Conservation (phyloP, 2,888 invertebrate species). For the Netelia inedita region DNA sequence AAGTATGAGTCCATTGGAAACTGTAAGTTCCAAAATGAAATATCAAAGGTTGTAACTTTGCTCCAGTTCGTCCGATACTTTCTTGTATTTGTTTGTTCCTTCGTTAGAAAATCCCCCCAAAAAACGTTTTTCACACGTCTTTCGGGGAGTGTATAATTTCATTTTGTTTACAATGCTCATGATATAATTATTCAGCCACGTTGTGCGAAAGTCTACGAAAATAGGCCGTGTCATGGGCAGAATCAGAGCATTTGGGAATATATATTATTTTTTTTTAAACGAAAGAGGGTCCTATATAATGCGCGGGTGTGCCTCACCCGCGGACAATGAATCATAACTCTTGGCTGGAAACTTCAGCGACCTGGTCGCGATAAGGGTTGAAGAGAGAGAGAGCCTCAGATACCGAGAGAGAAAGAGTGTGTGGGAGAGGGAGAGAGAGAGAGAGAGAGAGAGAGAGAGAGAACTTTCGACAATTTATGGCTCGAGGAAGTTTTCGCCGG, state of each 20-base stretch:
- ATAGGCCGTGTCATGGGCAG: conserved; percentile 25
- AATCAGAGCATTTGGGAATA: conserved; percentile 58
- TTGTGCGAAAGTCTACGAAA: conserved; percentile 6
- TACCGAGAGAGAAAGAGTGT: conserved; percentile 7
- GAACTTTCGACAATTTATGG: conserved; percentile 78
- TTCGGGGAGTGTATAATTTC: not conserved
- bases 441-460: conserved; percentile 8
- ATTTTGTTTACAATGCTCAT: not conserved
- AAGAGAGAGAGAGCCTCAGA: conserved; percentile 13
- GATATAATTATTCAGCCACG: not conserved
- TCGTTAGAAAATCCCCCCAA: too few species aligned
- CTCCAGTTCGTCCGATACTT: too few species aligned
- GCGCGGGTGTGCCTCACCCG: conserved; percentile 49
- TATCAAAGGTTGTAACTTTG: too few species aligned
- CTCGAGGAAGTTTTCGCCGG: conserved; percentile 73
- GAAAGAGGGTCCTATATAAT: conserved; percentile 51
- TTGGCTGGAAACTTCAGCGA: conserved; percentile 72
- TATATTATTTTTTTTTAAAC: conserved; percentile 43
- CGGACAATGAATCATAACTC: conserved; percentile 74
- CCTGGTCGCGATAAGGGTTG: conserved; percentile 73
- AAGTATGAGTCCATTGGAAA: too few species aligned
- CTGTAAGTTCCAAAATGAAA: too few species aligned
- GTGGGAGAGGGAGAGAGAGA: conserved; percentile 46
- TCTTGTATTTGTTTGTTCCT: too few species aligned
- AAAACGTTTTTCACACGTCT: not conserved